Evolutionary conservation across 53 echinoderm and acorn worm genomes (phyloP), one percentile per base, ranked within the genome.

Genomic region (Glandiceps talaboti): DNA sequence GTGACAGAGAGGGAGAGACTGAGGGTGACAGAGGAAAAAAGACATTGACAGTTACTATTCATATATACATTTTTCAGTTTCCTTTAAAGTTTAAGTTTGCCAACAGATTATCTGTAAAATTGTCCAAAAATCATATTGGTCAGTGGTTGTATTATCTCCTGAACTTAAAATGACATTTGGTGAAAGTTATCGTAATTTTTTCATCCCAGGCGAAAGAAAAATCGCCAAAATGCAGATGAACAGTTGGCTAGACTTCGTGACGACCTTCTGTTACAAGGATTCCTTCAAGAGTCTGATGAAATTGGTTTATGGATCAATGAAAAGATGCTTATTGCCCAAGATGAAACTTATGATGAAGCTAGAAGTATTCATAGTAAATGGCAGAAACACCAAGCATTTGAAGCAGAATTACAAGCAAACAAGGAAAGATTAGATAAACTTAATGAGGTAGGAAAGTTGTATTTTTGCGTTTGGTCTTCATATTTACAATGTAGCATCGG

Each of bases 301-400:
- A 82, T 93, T 27, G 90, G 91, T 76, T 86, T 90, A 75, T 96
- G 90, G 89, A 85, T 96, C 30, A 92, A 88, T 30, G 96, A 96
- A 90, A 96, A 96, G 92, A 87, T 92, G 87, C 89, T 94, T 26
- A 80, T 96, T 14, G 90, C 88, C 81, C 91, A 92, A 81, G 96
- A 96, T 80, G 92, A 92, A 87, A 92, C 90, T 30, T 94, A 94
- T 30, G 94, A 94, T 79, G 91, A 91, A 80, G 90, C 96, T 29
- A 84, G 92, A 28, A 96, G 86, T 45, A 88, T 92, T 73, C 96
- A 90, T 76, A 87, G 90, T 87, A 92, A 92, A 79, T 92, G 89
- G 85, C 96, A 96, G 96, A 96, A 96, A 31, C 96, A 96, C 88
- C 91, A 90, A 79, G 90, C 96, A 81, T 96, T 92, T 74, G 92